Evolutionary conservation across 2,797 vertebrate species (phyloP).

Genomic region (Pangasius larnaudii): DNA sequence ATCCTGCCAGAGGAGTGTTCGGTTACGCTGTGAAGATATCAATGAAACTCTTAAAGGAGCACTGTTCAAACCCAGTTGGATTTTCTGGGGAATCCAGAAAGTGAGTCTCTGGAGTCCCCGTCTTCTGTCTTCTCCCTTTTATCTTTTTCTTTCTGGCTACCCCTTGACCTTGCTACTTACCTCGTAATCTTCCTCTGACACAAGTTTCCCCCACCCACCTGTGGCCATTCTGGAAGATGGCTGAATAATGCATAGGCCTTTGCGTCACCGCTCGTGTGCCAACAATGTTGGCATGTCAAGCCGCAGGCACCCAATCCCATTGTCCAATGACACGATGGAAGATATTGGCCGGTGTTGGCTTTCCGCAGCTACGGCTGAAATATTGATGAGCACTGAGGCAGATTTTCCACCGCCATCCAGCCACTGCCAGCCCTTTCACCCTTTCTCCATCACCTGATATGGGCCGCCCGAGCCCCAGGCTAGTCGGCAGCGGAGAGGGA

Average conservation of each 20-base stretch:
- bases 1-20: not conserved
- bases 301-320: conserved; percentile 81
- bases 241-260: conserved; percentile 85
- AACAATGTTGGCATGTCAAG: conserved; percentile 86
- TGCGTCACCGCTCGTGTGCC: conserved; percentile 80
- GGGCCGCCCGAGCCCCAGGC: conserved; percentile 40
- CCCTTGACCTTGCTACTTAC: conserved; percentile 34
- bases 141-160: not conserved
- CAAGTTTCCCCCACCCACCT: conserved; percentile 59
- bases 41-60: not conserved
- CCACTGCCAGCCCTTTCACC: conserved; percentile 71
- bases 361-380: conserved; percentile 88
- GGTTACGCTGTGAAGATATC: not conserved
- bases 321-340: conserved; percentile 87
- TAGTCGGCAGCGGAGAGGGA: conserved; percentile 52
- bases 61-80: not conserved
- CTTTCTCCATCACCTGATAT: conserved; percentile 80
- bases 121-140: not conserved
- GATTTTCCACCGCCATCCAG: conserved; percentile 88
- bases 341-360: conserved; percentile 85
- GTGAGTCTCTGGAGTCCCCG: not conserved
- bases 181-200: conserved; percentile 39
- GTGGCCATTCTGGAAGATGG: conserved; percentile 51
- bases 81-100: not conserved
- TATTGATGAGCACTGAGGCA: conserved; percentile 92